A percentile compares a stretch with the other conserved stretches of the same genome.
Evolutionary conservation across 1,140 invertebrate genomes (phyloP).

Genomic region (Drosophila kohkoa): DNA sequence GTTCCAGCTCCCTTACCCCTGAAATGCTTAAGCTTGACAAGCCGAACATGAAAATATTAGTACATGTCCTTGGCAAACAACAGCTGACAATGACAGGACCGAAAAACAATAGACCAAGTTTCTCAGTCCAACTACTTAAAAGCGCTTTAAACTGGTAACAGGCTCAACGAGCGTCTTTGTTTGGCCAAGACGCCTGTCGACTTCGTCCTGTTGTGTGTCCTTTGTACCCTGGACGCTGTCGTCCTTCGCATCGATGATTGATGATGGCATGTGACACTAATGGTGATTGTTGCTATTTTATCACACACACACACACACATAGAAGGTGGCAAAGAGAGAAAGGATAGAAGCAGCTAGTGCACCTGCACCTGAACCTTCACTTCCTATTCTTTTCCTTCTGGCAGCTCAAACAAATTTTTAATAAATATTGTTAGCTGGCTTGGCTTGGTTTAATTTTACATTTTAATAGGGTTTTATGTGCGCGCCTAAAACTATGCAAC

Average conservation of each 20-base stretch:
- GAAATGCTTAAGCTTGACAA: constrained; percentile 43
- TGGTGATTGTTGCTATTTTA: constrained; percentile 83
- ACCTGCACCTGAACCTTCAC: constrained; percentile 43
- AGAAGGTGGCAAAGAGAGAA: not conserved
- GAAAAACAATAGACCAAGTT: constrained; percentile 54
- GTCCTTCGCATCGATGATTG: constrained; percentile 68
- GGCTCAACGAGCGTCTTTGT: constrained; percentile 40
- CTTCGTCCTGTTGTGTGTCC: constrained; percentile 20
- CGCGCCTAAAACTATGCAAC: constrained; percentile 77
- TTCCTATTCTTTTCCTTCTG: not conserved
- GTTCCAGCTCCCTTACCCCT: constrained; percentile 6
- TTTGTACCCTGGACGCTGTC: constrained; percentile 45
- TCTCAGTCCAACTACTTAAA: constrained; percentile 64
- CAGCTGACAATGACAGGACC: constrained; percentile 73
- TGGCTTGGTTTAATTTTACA: constrained; percentile 68
- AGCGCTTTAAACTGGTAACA: constrained; percentile 73
- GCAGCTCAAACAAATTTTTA: constrained; percentile 60
- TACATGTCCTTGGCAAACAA: constrained; percentile 60
- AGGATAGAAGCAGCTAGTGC: not conserved
- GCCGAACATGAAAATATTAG: constrained; percentile 78
- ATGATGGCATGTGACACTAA: constrained; percentile 80
- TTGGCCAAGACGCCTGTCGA: constrained; percentile 37
- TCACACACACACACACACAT: constrained; percentile 46
- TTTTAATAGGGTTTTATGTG: constrained; percentile 73
- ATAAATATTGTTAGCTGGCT: constrained; percentile 40